Conservation (phyloP, 1,140 invertebrate genomes). For the Macrostomum lignano region DNA sequence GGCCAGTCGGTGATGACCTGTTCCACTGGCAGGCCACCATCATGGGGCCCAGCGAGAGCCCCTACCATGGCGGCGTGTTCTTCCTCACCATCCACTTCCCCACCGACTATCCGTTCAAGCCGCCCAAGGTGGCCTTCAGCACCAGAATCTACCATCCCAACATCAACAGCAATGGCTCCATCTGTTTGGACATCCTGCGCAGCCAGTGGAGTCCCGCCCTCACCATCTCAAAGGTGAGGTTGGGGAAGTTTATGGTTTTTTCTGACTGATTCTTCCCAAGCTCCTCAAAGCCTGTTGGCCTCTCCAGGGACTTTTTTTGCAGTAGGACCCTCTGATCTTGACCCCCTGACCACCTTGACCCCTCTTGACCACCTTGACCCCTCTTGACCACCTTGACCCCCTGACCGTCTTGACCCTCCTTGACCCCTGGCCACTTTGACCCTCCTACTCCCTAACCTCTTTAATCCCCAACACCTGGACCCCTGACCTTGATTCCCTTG, state of each 20-base stretch:
- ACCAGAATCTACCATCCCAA: slow-evolving; percentile 99
- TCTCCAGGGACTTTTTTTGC: too few relatives aligned
- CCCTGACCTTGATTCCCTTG: too few relatives aligned
- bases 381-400: too few relatives aligned
- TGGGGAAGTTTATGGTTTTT: slow-evolving; percentile 72
- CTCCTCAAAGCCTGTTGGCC: too few relatives aligned
- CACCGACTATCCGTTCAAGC: slow-evolving; percentile 87
- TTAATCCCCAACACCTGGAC: too few relatives aligned
- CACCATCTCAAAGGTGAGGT: slow-evolving; percentile 71
- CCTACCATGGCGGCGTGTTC: slow-evolving; percentile 31
- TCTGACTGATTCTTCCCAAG: slow-evolving; percentile 78
- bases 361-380: too few relatives aligned
- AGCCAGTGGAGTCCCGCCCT: slow-evolving; percentile 95
- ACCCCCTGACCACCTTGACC: too few relatives aligned
- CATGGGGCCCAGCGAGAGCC: slow-evolving; percentile 8
- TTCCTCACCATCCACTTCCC: slow-evolving; percentile 37
- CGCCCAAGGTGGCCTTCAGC: slow-evolving; percentile 87
- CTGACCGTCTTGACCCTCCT: too few relatives aligned
- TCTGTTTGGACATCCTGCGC: slow-evolving; percentile 93
- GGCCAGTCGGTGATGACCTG: slow-evolving; percentile 10
- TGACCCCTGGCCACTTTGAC: too few relatives aligned
- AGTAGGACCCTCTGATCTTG: too few relatives aligned
- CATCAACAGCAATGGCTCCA: slow-evolving; percentile 98
- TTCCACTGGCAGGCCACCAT: slow-evolving; percentile 12
- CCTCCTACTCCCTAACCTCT: too few relatives aligned